These are phyloP conservation scores for Pycnomerus fuliginosus DNA, from an alignment of 2,888 invertebrate genomes.

Conservation along the genomic window DNA sequence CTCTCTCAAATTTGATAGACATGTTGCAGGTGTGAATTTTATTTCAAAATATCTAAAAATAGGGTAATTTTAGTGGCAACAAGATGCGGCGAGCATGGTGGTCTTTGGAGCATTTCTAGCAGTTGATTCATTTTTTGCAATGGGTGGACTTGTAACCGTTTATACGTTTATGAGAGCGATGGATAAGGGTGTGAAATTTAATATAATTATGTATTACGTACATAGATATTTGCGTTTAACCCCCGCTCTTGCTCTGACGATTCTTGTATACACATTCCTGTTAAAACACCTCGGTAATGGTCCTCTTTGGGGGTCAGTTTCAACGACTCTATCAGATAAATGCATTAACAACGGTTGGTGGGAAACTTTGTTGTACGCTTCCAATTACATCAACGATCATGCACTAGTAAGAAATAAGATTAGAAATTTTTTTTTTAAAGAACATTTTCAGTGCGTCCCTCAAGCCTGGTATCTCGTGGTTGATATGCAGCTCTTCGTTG, in stretches of 20 bases:
- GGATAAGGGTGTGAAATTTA: conserved; percentile 37
- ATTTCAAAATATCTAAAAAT: not conserved
- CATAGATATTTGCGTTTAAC: conserved; percentile 41
- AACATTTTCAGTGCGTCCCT: not conserved
- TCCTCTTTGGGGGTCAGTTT: not conserved
- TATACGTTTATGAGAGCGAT: conserved; percentile 45
- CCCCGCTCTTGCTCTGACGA: conserved; percentile 22
- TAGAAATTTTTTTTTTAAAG: not conserved
- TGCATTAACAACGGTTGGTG: no score
- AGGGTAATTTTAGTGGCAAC: conserved; percentile 41
- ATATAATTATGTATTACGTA: conserved; percentile 35
- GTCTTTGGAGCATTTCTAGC: conserved; percentile 53
- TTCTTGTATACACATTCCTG: not conserved
- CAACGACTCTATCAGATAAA: not conserved
- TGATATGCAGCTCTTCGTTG: conserved; percentile 7
- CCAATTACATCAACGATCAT: not conserved
- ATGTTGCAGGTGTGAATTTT: conserved; percentile 2
- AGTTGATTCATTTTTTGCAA: conserved; percentile 63
- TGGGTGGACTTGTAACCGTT: conserved; percentile 60
- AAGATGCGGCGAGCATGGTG: conserved; percentile 14
- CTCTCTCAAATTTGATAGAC: conserved; percentile 10
- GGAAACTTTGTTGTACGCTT: not conserved
- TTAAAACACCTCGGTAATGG: not conserved
- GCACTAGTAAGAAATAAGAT: not conserved
- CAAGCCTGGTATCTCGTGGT: conserved; percentile 7